These are phyloP conservation scores for Cheirogaleus medius DNA, from an alignment of 2,113 vertebrate genomes.

Conservation along the genomic window DNA sequence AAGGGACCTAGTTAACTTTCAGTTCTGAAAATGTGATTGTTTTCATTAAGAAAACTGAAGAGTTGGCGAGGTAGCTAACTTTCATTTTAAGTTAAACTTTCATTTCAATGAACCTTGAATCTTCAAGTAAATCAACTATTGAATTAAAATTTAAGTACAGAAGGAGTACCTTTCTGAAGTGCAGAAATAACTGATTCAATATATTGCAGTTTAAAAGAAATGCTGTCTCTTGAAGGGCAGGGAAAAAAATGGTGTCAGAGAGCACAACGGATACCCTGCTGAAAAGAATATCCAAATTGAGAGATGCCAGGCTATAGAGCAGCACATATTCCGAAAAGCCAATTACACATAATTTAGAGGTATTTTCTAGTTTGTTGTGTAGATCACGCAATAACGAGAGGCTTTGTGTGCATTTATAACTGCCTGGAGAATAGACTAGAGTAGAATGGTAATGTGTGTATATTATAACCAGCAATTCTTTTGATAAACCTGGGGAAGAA, in stretches of 20 bases:
- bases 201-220: constrained; percentile 47
- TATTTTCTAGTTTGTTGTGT: constrained; percentile 67
- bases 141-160: constrained; percentile 45
- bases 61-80: not conserved
- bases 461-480: constrained; percentile 69
- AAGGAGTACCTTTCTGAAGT: not conserved
- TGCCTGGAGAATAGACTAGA: constrained; percentile 57
- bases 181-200: constrained; percentile 18
- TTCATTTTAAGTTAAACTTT: constrained; percentile 40
- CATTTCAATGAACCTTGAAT: constrained; percentile 48
- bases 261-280: constrained; percentile 46
- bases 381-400: constrained; percentile 51
- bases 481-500: constrained; percentile 65
- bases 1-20: not conserved
- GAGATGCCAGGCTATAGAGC: not conserved
- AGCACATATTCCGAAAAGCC: constrained; percentile 56
- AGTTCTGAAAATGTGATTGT: not conserved
- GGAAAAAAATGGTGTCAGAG: not conserved
- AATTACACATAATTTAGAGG: constrained; percentile 69
- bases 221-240: constrained; percentile 18
- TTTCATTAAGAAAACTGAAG: constrained; percentile 21
- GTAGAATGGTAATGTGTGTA: constrained; percentile 67
- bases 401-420: constrained; percentile 68
- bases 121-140: constrained; percentile 26
- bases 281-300: constrained; percentile 64